Percentiles rank a stretch among this genome's conserved stretches.
Evolutionary conservation across 2,113 vertebrate genomes (phyloP).

Genomic region (Lanius collurio): DNA sequence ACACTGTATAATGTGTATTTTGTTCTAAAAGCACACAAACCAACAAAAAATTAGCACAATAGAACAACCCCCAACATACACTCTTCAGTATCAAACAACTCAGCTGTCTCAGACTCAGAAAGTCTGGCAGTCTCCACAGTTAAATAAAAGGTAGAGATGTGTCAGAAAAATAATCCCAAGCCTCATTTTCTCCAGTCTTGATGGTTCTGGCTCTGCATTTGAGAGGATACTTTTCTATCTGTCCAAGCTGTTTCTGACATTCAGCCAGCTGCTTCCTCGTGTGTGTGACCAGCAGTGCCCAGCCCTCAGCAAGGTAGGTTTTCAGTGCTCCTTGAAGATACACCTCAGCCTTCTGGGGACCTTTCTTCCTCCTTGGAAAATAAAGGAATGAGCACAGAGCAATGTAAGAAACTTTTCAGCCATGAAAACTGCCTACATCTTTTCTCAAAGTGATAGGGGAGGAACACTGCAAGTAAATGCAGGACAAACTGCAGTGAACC

Average conservation of each 20-base stretch:
- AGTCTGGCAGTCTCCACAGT: neutral
- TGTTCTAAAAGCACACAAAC: neutral
- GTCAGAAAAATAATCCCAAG: neutral
- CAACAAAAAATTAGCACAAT: neutral
- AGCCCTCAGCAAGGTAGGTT: conserved; percentile 90
- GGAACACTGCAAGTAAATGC: neutral
- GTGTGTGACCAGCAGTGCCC: conserved; percentile 90
- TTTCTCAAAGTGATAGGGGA: neutral
- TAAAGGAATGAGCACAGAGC: neutral
- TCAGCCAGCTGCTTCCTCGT: conserved; percentile 91
- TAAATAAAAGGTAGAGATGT: neutral
- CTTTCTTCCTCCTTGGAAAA: conserved; percentile 86
- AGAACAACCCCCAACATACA: neutral
- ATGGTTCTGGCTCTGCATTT: neutral
- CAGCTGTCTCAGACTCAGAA: neutral
- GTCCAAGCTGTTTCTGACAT: conserved; percentile 91
- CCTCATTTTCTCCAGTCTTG: neutral
- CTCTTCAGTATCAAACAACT: neutral
- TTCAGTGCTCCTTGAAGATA: conserved; percentile 91
- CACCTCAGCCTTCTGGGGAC: conserved; percentile 86
- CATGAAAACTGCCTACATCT: neutral
- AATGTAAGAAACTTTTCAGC: neutral
- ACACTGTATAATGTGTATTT: neutral
- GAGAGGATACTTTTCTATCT: conserved; percentile 93
- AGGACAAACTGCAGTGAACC: neutral